A percentile compares a stretch with the other conserved stretches of the same genome.
These are phyloP conservation scores for Chamaea fasciata DNA, from an alignment of 2,113 vertebrate genomes.

Conservation along the genomic window DNA sequence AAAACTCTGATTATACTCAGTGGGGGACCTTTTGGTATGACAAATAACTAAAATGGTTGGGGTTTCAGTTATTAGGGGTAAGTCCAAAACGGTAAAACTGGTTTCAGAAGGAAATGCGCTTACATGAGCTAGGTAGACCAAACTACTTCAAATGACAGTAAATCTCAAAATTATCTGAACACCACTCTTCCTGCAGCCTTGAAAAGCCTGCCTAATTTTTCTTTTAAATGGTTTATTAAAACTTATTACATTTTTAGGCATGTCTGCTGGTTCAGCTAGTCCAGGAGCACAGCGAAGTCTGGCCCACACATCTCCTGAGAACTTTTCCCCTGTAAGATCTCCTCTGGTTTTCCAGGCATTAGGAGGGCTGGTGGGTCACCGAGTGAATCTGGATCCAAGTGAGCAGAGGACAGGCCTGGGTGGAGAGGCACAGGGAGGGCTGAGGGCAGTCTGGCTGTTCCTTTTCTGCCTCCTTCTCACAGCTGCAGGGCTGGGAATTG, in stretches of 20 bases:
- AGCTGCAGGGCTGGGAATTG: background rate
- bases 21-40: background rate
- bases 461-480: background rate
- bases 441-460: background rate
- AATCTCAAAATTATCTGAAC: background rate
- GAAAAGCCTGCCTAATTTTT: background rate
- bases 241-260: background rate
- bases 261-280: background rate
- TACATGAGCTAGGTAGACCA: background rate
- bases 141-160: background rate
- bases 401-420: background rate
- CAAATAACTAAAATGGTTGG: background rate
- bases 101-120: background rate
- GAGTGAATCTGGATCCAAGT: background rate
- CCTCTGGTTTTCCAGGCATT: background rate
- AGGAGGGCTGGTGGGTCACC: background rate
- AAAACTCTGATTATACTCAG: background rate
- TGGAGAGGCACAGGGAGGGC: background rate
- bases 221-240: background rate
- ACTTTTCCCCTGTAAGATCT: background rate
- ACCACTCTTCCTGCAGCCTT: background rate
- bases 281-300: background rate
- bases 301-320: background rate
- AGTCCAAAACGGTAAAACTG: background rate
- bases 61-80: background rate